Evolutionary conservation across 2,797 vertebrate species (phyloP), one percentile per base, ranked within the genome.

Genomic region (Sebastes minor): DNA sequence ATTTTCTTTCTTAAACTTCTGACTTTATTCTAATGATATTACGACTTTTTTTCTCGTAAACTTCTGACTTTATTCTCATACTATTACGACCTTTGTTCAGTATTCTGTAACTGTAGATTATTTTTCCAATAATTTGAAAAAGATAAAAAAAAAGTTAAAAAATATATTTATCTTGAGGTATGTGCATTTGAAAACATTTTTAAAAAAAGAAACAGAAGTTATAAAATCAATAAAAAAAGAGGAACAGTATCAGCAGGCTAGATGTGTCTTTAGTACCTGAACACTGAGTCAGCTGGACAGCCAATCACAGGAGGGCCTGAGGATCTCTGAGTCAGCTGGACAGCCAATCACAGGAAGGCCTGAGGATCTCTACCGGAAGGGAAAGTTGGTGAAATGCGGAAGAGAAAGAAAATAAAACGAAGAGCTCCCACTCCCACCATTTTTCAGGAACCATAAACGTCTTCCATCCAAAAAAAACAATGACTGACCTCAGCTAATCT

Each of bases 371-470:
- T 30, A 35, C 78, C 79, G 88, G 71, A 91, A 91, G 82, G 30
- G 84, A 91, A 89, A 88, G 86, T 76, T 80, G 78, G 52, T 60
- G 28, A 93, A 92, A 93, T 84, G 82, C 76, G 82, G 91, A 95
- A 93, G 75, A 52, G 7, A 22, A 16, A 25, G 8, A 59, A 23
- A 70, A 73, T 5, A 4, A 32, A 69, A 25, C 0, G 8, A 75
- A 28, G 89, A 92, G 53, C 1, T 64, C 71, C 30, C 84, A 92
- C 91, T 91, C 73, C 23, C 5, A 1, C 13, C 1, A 1, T 71
- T 88, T 81, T 76, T 6, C 8, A 49, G 1, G 23, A 74, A 38
- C 60, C 35, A 25, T 2, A 77, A 56, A 59, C 4, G 0, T 18
- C 1, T 8, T 8, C 18, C 13, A 6, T 14, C 38, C 2, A 30